Percentiles rank a stretch among this genome's conserved stretches.
phyloP scores from a whole-genome alignment of 2,797 vertebrate species.

The Oryzias sinensis region DNA sequence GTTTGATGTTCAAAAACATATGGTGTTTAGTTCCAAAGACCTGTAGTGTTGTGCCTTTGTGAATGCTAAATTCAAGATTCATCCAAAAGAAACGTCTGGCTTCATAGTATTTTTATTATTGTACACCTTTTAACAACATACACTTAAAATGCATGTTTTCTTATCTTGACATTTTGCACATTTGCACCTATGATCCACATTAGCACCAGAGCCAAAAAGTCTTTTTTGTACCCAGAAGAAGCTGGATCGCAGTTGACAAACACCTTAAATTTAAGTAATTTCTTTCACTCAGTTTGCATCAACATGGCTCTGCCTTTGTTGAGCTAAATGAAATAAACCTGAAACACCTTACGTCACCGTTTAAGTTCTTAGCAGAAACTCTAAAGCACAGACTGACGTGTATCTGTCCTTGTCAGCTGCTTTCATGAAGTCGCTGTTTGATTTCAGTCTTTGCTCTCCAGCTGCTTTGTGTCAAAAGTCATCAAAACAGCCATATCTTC shows the following conservation, averaged over 20 bases:
- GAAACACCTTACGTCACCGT: slow-evolving; percentile 30
- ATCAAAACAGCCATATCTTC: slow-evolving; percentile 76
- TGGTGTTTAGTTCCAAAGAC: too few relatives aligned
- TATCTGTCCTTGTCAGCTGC: slow-evolving; percentile 4
- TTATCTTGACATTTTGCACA: slow-evolving; percentile 16
- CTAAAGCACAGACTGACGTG: slow-evolving; percentile 6
- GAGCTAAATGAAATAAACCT: slow-evolving; percentile 18
- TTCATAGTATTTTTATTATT: slow-evolving; percentile 54
- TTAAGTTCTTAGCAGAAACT: slow-evolving; percentile 23
- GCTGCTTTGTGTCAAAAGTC: slow-evolving; percentile 74
- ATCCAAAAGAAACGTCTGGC: not conserved
- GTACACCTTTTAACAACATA: slow-evolving; percentile 28
- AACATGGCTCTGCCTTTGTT: not conserved
- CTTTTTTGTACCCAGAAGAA: too few relatives aligned
- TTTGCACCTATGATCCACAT: slow-evolving; percentile 20
- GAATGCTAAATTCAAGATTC: too few relatives aligned
- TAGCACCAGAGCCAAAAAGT: not conserved
- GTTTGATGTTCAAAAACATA: too few relatives aligned
- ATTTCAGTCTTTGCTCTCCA: slow-evolving; percentile 48
- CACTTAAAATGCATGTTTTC: slow-evolving; percentile 19
- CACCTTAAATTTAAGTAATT: too few relatives aligned
- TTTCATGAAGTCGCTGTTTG: not conserved
- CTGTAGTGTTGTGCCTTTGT: too few relatives aligned
- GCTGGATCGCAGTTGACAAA: not conserved
- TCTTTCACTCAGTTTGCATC: not conserved